Evolutionary conservation across 2,113 vertebrate species (phyloP), one percentile per base, ranked within the genome.

Genomic region (Gorsachius goisagi): DNA sequence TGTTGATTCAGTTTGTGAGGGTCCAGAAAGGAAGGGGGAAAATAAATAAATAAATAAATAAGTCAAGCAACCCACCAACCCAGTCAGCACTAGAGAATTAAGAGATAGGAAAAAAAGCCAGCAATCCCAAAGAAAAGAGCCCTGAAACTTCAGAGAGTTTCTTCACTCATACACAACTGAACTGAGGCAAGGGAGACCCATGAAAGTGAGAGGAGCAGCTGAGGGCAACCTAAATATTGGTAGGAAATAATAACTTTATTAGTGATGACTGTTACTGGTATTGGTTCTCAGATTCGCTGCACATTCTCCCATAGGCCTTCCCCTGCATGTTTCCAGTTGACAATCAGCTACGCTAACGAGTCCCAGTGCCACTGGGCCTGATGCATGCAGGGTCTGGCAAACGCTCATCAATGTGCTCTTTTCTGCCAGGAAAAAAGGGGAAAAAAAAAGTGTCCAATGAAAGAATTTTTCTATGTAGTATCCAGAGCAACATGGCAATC

Each of bases 321-420:
- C 19, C 47, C 35, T 47, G 50, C 11, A 32, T 4, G 2, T 67
- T 77, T 85, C 62, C 58, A 47, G 24, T 4, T 55, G 62, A 79
- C 5, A 11, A 50, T 8, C 44, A 47, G 28, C 21, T 58, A 9
- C 2, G 7, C 32, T 19, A 30, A 49, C 0, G 0, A 64, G 30
- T 49, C 41, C 21, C 71, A 27, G 50, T 45, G 58, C 27, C 53
- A 22, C 33, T 30, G 39, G 18, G 28, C 35, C 35, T 37, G 55
- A 21, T 10, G 56, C 22, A 11, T 28, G 49, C 27, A 21, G 62
- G n/a, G 23, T 50, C 76, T 81, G n/a, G 44, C 26, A 41, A 37
- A 28, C 1, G 6, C 71, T 45, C 23, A 67, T 9, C 2, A 0
- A 26, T 15, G 28, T 27, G 37, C 11, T 53, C n/a, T 67, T 58